These are phyloP conservation scores for Cryptophagus acutangulus DNA, from an alignment of 2,888 invertebrate genomes.

Conservation along the genomic window DNA sequence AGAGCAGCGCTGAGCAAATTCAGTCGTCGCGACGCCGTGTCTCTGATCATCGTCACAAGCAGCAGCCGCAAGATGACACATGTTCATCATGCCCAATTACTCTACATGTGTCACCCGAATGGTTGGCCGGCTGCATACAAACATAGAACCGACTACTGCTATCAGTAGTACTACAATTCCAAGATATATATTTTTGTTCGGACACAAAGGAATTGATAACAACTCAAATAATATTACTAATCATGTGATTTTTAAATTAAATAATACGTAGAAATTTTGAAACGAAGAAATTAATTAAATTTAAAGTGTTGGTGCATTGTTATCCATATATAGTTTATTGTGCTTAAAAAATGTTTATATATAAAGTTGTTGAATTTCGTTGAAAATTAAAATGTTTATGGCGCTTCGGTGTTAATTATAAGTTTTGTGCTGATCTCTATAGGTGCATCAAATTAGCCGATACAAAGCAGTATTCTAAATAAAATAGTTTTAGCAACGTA, in stretches of 20 bases:
- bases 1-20: slow-evolving; percentile 13
- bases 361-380: too few relatives aligned
- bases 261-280: too few relatives aligned
- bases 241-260: too few relatives aligned
- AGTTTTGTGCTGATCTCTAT: slow-evolving; percentile 2
- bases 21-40: slow-evolving; percentile 27
- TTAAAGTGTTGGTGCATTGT: too few relatives aligned
- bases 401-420: too few relatives aligned
- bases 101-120: slow-evolving; percentile 26
- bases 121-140: slow-evolving; percentile 19
- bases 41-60: slow-evolving; percentile 21
- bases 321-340: too few relatives aligned
- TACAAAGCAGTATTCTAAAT: slow-evolving; percentile 38
- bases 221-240: too few relatives aligned
- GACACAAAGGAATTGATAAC: slow-evolving; percentile 22
- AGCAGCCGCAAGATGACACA: slow-evolving; percentile 32
- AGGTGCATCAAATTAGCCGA: slow-evolving; percentile 21
- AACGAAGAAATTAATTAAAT: too few relatives aligned
- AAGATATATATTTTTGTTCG: slow-evolving; percentile 6
- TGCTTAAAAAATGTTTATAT: too few relatives aligned
- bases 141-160: slow-evolving; percentile 14
- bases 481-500: slow-evolving; percentile 26
- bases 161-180: slow-evolving; percentile 12
- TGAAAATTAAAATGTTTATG: too few relatives aligned
- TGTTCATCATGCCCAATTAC: slow-evolving; percentile 36